Base-by-base conservation (phyloP, 1,140 invertebrate genomes). In the Eurosta solidaginis region DNA sequence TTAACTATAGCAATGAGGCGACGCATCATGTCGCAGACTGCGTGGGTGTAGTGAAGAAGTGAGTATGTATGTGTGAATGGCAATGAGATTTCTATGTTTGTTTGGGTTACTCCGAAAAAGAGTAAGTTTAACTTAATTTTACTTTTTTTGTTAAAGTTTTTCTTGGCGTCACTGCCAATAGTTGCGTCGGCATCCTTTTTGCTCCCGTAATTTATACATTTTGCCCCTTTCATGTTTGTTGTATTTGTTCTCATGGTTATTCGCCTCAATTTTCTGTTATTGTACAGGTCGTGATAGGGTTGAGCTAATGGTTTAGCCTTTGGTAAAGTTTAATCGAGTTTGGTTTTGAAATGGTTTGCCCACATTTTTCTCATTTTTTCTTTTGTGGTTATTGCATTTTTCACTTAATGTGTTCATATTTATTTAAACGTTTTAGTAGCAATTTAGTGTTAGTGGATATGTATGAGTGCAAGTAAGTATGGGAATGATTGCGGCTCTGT, bases 131-230 rank as follows among this genome's bases (percentile, higher is more conserved):
- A 74, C 44, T 47, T 45, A 45, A 74, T 44, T 74, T 45, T 45
- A 74, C 44, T 74, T 74, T 45, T 45, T 74, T 74, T 47, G 44
- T 36, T 27, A 74, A 74, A 74, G 29, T 74, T 74, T 74, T 74
- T 74, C 73, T 74, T 74, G 73, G 73, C 73, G 73, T 74, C 73
- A 74, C 44, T 74, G 59, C 59, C 59, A 68, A 68, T 68, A 68
- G 59, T 68, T 42, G 59, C 59, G 59, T 68, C 59, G 59, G 59
- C 59, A 40, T 20, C 59, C 59, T 40, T 68, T 68, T 68, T 68
- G 59, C 59, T 40, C 59, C n/a, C n/a, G n/a, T n/a, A n/a, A 33
- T 68, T 68, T 22, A 36, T n/a, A 20, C n/a, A 68, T n/a, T n/a
- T n/a, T n/a, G n/a, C n/a, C 27, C 59, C 59, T 36, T 68, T 59